Evolutionary conservation across 2,113 vertebrate genomes (phyloP).

Genomic region (Harpagus bidentatus): DNA sequence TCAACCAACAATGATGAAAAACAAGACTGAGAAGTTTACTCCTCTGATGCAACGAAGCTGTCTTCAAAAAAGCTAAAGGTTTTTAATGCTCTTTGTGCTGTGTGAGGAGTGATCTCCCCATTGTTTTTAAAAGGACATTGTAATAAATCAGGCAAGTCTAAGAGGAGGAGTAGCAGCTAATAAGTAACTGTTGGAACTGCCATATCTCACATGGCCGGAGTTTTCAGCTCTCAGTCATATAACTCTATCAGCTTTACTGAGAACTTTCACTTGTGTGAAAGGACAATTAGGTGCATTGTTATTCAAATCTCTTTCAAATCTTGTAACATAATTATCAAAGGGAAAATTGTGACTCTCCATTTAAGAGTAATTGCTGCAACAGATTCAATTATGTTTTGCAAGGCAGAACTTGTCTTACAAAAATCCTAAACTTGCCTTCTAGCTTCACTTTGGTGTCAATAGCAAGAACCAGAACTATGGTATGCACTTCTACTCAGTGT

Average conservation of each 20-base stretch:
- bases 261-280: background rate
- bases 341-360: background rate
- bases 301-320: background rate
- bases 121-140: background rate
- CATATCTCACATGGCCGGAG: background rate
- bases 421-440: background rate
- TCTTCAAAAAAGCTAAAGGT: background rate
- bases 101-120: background rate
- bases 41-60: background rate
- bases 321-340: background rate
- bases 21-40: background rate
- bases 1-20: background rate
- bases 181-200: background rate
- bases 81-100: background rate
- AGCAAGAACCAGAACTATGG: background rate
- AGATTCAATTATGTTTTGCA: constrained; percentile 6
- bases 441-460: background rate
- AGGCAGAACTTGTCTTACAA: background rate
- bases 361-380: background rate
- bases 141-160: background rate
- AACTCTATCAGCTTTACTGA: background rate
- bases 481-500: background rate
- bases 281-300: background rate
- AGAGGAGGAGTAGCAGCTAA: background rate
- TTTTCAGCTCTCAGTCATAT: background rate